Evolutionary conservation across 2,113 vertebrate species (phyloP), one percentile per base, ranked within the genome.

Genomic region (Microtus ochrogaster): DNA sequence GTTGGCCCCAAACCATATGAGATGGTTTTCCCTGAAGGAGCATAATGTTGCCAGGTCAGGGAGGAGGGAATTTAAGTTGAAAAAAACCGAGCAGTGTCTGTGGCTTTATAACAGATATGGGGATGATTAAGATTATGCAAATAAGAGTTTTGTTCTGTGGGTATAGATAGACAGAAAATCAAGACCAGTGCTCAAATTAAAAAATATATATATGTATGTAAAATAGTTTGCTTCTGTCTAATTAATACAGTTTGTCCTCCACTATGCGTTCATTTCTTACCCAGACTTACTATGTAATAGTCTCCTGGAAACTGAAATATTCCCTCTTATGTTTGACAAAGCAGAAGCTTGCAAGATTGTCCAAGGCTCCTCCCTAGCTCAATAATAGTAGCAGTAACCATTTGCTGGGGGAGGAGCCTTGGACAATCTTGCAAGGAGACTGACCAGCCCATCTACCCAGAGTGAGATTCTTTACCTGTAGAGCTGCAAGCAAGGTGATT

Each of bases 221-320:
- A 92, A 3, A 88, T 55, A 96, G 95, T 17, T 70, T 96, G 97
- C 94, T 97, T 95, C 92, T 92, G 95, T 97, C 87, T 8, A 96
- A 97, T 93, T 66, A 19, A 24, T n/a, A 52, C 1, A 94, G 95
- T 92, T 89, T 94, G 44, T 95, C 11, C 41, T 33, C 91, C 94
- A 63, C 88, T 81, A 96, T 90, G 95, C 78, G 86, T 96, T 96
- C 61, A 74, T 65, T 47, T 85, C 19, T 95, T 95, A 24, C 73
- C 94, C 36, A 3, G 21, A 47, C 28, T 66, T 68, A 26, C 10
- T 65, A 4, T 10, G 8, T 44, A 65, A 11, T 63, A 11, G 26
- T 65, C 61, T 66, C 82, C 61, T 22, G 17, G 28, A 21, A 44
- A 85, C 17, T 36, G 30, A 33, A 68, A 68, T 13, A 36, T 13